Evolutionary conservation across 2,888 invertebrate genomes (phyloP), one percentile per base, ranked within the genome.

Genomic region (Epiblema foenella): DNA sequence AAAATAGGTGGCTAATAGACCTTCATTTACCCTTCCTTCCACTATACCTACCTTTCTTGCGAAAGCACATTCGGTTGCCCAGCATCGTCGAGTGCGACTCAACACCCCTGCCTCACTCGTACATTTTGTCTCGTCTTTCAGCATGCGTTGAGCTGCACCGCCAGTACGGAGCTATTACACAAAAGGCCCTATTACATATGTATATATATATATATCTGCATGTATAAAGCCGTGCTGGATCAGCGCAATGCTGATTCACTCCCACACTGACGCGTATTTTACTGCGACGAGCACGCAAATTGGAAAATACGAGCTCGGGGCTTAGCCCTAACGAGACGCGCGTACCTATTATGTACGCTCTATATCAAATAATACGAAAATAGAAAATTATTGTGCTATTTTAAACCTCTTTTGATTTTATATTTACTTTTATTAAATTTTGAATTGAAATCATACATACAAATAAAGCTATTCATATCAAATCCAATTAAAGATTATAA

Each of bases 271-370:
- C 73, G 76, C 78, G 78, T 87, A 83, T 89, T n/a, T 89, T 89
- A 89, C 84, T 84, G 85, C 84, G 81, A 78, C 78, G 82, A 80
- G 79, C 86, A 87, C 90, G 85, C 90, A 91, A 91, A 93, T 92
- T 93, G 92, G 88, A 91, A 93, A 83, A 90, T 91, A 93, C 85
- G 87, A 87, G 83, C 81, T 84, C 85, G 85, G 84, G 84, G 83
- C 83, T 82, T 78, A 81, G 82, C 77, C 77, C 83, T 86, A 89
- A 88, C 88, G 87, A 87, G 87, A 78, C 81, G 77, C 51, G 58
- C 52, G 62, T 20, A 60, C 60, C 65, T 70, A 69, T 70, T 70
- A 59, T 66, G 51, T 46, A 29, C 49, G 60, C 20, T 52, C 57
- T 70, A 59, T 59, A 65, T 42, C 65, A 69, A 68, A 63, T 42